Evolutionary conservation across 2,888 invertebrate genomes (phyloP).

Genomic region (Drosophila pegasa): DNA sequence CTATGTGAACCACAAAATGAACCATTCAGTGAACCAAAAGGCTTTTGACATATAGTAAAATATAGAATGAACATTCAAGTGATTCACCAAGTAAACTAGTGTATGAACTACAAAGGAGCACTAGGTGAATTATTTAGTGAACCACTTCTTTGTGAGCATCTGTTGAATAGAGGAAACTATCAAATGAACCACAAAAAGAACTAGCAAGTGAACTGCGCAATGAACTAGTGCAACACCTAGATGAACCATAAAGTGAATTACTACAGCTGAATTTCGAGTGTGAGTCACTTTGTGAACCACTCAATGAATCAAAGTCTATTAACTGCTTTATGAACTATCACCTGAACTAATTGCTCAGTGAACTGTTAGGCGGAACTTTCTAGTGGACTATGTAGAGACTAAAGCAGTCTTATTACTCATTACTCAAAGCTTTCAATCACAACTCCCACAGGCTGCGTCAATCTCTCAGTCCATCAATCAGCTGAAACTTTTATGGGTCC

Average conservation of each 20-base stretch:
- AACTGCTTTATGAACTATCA: not conserved
- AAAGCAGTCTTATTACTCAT: not conserved
- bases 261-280: not conserved
- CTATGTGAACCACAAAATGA: not conserved
- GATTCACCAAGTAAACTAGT: not conserved
- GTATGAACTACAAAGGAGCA: not conserved
- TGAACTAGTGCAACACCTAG: not conserved
- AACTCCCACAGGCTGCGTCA: not conserved
- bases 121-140: too few relatives aligned
- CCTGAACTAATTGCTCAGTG: not conserved
- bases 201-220: not conserved
- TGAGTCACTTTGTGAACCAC: not conserved
- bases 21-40: not conserved
- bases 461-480: conserved; percentile 1
- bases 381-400: not conserved
- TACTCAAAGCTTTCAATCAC: not conserved
- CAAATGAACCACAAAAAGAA: not conserved
- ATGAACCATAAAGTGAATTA: not conserved
- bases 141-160: not conserved
- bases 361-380: not conserved
- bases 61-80: not conserved
- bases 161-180: not conserved
- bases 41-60: not conserved
- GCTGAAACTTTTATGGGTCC: not conserved
- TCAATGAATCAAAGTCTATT: not conserved